Evolutionary conservation across 2,797 vertebrate species (phyloP), one percentile per base, ranked within the genome.

Genomic region (Tokudaia muenninki): DNA sequence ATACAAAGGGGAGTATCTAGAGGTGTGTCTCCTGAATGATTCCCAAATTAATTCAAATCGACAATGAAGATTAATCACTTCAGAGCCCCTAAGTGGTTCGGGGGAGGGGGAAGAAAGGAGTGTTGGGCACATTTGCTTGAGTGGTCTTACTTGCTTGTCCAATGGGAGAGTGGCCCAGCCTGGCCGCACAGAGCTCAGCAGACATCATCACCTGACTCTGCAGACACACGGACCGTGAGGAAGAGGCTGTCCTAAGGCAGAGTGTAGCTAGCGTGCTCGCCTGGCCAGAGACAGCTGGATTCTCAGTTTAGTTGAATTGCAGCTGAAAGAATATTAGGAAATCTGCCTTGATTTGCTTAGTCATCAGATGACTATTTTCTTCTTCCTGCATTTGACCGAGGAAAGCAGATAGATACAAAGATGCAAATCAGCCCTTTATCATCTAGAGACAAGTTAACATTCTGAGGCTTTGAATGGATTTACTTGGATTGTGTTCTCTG

Each of bases 171-270:
- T 0, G 22, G 14, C 19, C 4, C 44, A 24, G 21, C 72, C 37
- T 3, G 44, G 24, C 0, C 59, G 26, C 26, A 1, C 44, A 86
- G 83, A 7, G 72, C 65, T 10, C 21, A 0, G 63, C 0, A 6
- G 26, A 41, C 5, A 14, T 12, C 37, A 4, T 16, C 59, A 34
- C 86, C 77, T 52, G 31, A 37, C 29, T 79, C 72, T 21, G 0
- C 6, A 7, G 6, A 26, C 6, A 57, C 47, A 65, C 1, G 0
- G 2, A n/a, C 16, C n/a, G 21, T 47, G 4, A 41, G 0, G 29
- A 13, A 52, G 19, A 44, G 31, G 75, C 44, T 44, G 10, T 22
- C 81, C 24, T 44, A 78, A 84, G 70, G 52, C 41, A 41, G 2
- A 37, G 11, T 14, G 16, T 12, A 14, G 4, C 31, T 16, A 14